These are phyloP conservation scores for Alauda arvensis DNA, from an alignment of 2,797 vertebrate genomes.

Conservation along the genomic window DNA sequence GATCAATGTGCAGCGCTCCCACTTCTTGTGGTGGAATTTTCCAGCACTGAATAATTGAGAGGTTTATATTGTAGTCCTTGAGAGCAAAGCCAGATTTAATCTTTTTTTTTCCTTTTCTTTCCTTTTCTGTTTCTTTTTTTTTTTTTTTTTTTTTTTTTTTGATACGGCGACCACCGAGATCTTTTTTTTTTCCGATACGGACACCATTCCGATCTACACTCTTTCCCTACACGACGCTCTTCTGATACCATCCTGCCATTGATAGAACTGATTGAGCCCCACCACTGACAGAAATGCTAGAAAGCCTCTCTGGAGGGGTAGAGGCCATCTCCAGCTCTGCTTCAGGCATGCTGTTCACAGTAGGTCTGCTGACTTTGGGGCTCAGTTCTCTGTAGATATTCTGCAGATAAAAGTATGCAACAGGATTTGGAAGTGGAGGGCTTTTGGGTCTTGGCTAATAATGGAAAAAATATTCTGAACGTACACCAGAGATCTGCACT, in stretches of 20 bases:
- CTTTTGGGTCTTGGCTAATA: not conserved
- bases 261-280: not conserved
- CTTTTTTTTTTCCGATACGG: too few species aligned
- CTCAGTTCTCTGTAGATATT: not conserved
- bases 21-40: not conserved
- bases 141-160: too few species aligned
- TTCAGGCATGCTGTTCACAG: not conserved
- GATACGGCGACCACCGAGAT: too few species aligned
- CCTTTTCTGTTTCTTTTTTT: not conserved
- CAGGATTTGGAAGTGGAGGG: not conserved
- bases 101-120: not conserved
- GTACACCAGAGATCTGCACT: not conserved
- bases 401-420: not conserved
- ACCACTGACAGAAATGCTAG: not conserved
- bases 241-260: not conserved
- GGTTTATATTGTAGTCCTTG: not conserved
- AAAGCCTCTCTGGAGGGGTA: not conserved
- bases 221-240: too few species aligned
- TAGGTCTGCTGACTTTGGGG: not conserved
- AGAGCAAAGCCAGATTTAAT: not conserved
- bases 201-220: too few species aligned
- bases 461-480: not conserved
- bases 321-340: not conserved
- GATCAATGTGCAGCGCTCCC: not conserved
- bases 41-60: conserved; percentile 1